Percentiles rank a stretch among this genome's conserved stretches.
These are phyloP conservation scores for Cheilosia grossa DNA, from an alignment of 2,888 invertebrate species.

Conservation along the genomic window DNA sequence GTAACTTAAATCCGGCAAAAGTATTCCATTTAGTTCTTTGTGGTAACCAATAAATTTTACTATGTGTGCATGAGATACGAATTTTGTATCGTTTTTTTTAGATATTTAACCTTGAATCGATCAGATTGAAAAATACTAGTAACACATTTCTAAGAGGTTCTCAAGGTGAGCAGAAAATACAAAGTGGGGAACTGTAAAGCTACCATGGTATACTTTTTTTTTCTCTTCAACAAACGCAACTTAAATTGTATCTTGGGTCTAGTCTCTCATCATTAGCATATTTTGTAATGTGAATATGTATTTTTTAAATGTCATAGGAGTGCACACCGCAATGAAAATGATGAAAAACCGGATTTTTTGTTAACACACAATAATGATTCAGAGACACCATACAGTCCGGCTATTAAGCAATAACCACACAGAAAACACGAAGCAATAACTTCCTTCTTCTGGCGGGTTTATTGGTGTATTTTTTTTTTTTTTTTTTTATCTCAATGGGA, in stretches of 20 bases:
- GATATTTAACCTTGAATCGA: slow-evolving; percentile 62
- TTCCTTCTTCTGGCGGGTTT: slow-evolving; percentile 43
- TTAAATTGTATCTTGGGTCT: slow-evolving; percentile 16
- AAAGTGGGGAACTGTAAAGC: not conserved
- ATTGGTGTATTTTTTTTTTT: not conserved
- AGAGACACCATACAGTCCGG: slow-evolving; percentile 8
- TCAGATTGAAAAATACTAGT: slow-evolving; percentile 49
- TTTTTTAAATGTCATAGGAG: slow-evolving; percentile 64
- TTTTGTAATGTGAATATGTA: slow-evolving; percentile 23
- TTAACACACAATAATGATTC: slow-evolving; percentile 51
- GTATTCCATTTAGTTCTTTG: slow-evolving; percentile 44
- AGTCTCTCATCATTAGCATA: slow-evolving; percentile 58
- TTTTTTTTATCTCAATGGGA: not conserved
- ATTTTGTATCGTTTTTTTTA: not conserved
- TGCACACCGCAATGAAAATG: slow-evolving; percentile 23
- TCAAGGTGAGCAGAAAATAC: slow-evolving; percentile 55
- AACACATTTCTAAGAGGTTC: slow-evolving; percentile 53
- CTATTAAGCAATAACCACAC: slow-evolving; percentile 59
- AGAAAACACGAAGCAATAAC: slow-evolving; percentile 31
- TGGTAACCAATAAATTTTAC: slow-evolving; percentile 7
- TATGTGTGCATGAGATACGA: slow-evolving; percentile 14
- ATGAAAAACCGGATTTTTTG: slow-evolving; percentile 65
- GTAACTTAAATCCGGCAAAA: slow-evolving; percentile 71
- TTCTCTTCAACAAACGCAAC: slow-evolving; percentile 24
- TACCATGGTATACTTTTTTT: slow-evolving; percentile 40